Percentiles rank a stretch among this genome's conserved stretches.
Conservation (phyloP, 2,888 invertebrate species). For the Patella ulyssiponensis region DNA sequence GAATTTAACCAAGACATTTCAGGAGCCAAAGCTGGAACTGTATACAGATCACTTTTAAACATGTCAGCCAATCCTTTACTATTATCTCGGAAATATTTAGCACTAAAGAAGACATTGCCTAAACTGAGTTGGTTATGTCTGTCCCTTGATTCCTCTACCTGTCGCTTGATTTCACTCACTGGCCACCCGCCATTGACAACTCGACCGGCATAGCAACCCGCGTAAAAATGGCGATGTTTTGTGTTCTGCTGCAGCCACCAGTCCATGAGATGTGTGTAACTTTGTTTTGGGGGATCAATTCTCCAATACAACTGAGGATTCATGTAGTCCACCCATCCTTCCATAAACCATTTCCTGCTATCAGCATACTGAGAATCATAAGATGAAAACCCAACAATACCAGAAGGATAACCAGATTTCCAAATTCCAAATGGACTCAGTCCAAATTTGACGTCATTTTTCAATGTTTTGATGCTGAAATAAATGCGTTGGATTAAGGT, state of each 20-base stretch:
- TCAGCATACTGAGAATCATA: constrained; percentile 62
- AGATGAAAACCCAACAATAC: constrained; percentile 56
- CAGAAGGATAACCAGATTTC: constrained; percentile 59
- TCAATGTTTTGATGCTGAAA: constrained; percentile 44
- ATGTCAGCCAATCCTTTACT: constrained; percentile 45
- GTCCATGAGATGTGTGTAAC: constrained; percentile 61
- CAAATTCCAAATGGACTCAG: constrained; percentile 69
- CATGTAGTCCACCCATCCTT: constrained; percentile 66
- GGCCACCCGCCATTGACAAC: constrained; percentile 49
- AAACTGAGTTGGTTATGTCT: constrained; percentile 38
- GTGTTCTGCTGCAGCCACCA: constrained; percentile 66
- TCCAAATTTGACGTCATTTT: constrained; percentile 58
- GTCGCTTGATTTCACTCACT: constrained; percentile 56
- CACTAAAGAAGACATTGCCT: constrained; percentile 62
- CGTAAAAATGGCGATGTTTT: constrained; percentile 54
- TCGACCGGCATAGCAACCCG: constrained; percentile 56
- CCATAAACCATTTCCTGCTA: constrained; percentile 59
- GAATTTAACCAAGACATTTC: constrained; percentile 54
- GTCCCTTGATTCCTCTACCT: constrained; percentile 52
- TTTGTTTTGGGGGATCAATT: constrained; percentile 64
- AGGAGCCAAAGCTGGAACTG: constrained; percentile 48
- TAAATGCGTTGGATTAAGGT: constrained; percentile 51
- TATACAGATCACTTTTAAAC: constrained; percentile 47
- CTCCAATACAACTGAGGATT: constrained; percentile 68
- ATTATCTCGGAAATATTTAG: constrained; percentile 53